Conservation (phyloP, 2,113 vertebrate genomes). For the Stercorarius parasiticus region DNA sequence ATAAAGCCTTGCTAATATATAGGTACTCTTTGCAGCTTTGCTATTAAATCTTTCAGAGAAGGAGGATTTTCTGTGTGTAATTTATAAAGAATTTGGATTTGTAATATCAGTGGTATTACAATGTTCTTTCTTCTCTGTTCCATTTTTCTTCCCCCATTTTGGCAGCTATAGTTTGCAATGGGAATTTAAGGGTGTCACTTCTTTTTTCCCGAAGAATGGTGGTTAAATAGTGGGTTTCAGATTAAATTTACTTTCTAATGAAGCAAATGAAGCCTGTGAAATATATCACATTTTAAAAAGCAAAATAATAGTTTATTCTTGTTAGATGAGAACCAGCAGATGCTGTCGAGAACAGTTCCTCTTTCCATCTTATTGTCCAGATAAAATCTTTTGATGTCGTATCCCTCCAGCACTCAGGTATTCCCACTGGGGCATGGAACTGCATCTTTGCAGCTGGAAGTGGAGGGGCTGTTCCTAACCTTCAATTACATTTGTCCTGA, state of each 20-base stretch:
- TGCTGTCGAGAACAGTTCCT: background rate
- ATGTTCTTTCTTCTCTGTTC: background rate
- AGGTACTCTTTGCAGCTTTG: background rate
- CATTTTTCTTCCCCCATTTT: background rate
- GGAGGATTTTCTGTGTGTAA: background rate
- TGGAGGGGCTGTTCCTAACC: background rate
- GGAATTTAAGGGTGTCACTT: background rate
- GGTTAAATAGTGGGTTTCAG: background rate
- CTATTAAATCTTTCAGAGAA: background rate
- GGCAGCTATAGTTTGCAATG: background rate
- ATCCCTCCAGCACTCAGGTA: background rate
- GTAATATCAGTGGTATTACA: background rate
- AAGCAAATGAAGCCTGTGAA: background rate
- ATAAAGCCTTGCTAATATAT: background rate
- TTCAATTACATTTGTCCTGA: background rate
- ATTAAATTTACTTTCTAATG: background rate
- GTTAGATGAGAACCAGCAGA: background rate
- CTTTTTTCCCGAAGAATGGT: background rate
- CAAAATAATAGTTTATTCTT: background rate
- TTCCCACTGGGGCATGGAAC: background rate
- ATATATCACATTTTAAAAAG: background rate
- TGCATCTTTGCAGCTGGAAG: background rate
- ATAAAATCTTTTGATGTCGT: background rate
- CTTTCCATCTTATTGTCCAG: background rate
- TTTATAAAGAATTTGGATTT: background rate